Conservation (phyloP, 2,888 invertebrate genomes). For the Morinoia aosen region DNA sequence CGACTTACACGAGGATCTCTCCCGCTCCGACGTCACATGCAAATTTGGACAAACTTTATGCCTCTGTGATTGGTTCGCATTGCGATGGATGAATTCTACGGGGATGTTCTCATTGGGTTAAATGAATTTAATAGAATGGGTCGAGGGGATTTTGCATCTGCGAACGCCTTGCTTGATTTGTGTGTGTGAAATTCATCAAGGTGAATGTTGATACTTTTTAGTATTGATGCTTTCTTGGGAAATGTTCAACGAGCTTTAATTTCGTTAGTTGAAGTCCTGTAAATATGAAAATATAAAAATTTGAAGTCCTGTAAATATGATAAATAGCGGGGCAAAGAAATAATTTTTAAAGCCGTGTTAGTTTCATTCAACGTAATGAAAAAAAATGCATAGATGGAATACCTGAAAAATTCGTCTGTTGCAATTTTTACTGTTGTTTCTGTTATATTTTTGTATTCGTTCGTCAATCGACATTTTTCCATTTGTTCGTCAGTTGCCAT, state of each 20-base stretch:
- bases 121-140: not conserved
- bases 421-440: too few species aligned
- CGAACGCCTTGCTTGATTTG: not conserved
- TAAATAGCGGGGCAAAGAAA: too few species aligned
- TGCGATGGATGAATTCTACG: not conserved
- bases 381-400: too few species aligned
- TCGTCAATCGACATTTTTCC: too few species aligned
- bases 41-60: not conserved
- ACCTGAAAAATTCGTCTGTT: too few species aligned
- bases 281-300: too few species aligned
- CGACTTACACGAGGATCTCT: constrained; percentile 23
- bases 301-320: too few species aligned
- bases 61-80: not conserved
- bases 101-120: not conserved
- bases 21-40: constrained; percentile 13
- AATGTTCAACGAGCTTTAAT: not conserved
- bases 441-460: too few species aligned
- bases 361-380: too few species aligned
- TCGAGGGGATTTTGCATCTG: not conserved
- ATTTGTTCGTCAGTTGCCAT: too few species aligned
- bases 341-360: too few species aligned
- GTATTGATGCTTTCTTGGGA: not conserved
- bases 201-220: not conserved
- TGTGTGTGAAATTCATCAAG: not conserved
- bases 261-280: too few species aligned